phyloP scores from a whole-genome alignment of 1,140 invertebrate species.

The Eriosoma lanigerum region DNA sequence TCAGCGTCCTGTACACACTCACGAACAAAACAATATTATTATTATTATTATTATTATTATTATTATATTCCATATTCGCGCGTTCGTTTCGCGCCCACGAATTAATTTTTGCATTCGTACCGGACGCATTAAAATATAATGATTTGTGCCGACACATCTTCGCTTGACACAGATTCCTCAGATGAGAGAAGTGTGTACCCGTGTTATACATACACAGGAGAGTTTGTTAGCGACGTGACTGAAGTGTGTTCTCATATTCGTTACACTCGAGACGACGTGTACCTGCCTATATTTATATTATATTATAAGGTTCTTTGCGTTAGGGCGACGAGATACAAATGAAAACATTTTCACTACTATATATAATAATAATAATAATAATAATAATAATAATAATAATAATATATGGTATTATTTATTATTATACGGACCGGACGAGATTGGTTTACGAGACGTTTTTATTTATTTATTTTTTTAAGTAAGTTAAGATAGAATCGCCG shows the following conservation, averaged over 20 bases:
- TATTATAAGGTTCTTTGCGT: neutral
- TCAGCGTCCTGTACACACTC: too few species aligned
- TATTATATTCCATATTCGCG: neutral
- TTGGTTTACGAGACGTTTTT: neutral
- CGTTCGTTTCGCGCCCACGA: neutral
- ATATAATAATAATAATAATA: too few species aligned
- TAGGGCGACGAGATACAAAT: neutral
- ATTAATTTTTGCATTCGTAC: slow-evolving; percentile 23
- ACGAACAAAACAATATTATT: neutral
- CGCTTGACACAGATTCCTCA: neutral
- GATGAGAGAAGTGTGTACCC: neutral
- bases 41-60: neutral
- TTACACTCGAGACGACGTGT: neutral
- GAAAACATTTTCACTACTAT: neutral
- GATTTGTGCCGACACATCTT: slow-evolving; percentile 23
- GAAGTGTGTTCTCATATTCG: slow-evolving; percentile 22
- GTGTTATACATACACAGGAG: too few species aligned
- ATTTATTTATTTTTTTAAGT: too few species aligned
- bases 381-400: neutral
- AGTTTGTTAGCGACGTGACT: neutral
- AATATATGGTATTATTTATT: too few species aligned
- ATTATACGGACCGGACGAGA: too few species aligned
- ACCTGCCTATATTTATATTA: too few species aligned
- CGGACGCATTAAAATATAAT: neutral
- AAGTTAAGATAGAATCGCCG: too few species aligned